These are phyloP conservation scores for Tachystola acroxantha DNA, from an alignment of 2,888 invertebrate genomes.

Conservation along the genomic window DNA sequence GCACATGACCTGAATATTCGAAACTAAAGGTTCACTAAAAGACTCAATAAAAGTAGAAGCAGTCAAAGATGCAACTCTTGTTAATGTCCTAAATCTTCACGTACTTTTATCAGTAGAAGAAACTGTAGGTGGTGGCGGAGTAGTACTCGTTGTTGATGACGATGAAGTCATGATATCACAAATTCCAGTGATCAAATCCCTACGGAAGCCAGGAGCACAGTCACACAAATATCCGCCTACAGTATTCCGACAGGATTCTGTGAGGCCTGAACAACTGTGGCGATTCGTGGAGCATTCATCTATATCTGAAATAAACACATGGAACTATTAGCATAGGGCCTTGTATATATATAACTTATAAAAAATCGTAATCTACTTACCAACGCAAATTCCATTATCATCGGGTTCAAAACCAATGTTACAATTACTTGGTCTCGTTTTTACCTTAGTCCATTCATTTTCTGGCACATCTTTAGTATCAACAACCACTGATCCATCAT, in stretches of 20 bases:
- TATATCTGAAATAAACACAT: conserved; percentile 77
- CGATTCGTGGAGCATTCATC: conserved; percentile 84
- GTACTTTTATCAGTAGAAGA: conserved; percentile 27
- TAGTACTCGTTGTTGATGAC: conserved; percentile 32
- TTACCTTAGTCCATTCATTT: conserved; percentile 47
- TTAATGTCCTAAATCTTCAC: too few relatives aligned
- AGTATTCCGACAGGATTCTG: conserved; percentile 87
- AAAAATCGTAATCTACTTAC: conserved; percentile 43
- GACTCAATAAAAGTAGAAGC: too few relatives aligned
- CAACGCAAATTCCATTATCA: conserved; percentile 76
- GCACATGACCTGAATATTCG: conserved; percentile 1
- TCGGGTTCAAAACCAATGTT: conserved; percentile 74
- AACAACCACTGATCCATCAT: conserved; percentile 42
- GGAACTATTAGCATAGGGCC: too few relatives aligned
- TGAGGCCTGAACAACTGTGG: conserved; percentile 75
- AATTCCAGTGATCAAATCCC: conserved; percentile 71
- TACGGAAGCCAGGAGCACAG: conserved; percentile 88
- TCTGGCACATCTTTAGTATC: conserved; percentile 45
- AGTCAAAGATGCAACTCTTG: too few relatives aligned
- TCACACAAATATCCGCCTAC: conserved; percentile 91
- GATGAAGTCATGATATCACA: conserved; percentile 42
- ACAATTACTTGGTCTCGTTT: conserved; percentile 46
- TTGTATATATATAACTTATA: not conserved
- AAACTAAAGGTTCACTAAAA: too few relatives aligned
- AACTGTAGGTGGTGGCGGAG: conserved; percentile 18